Evolutionary conservation across 1,140 invertebrate species (phyloP), one percentile per base, ranked within the genome.

Genomic region (Venturia canescens): DNA sequence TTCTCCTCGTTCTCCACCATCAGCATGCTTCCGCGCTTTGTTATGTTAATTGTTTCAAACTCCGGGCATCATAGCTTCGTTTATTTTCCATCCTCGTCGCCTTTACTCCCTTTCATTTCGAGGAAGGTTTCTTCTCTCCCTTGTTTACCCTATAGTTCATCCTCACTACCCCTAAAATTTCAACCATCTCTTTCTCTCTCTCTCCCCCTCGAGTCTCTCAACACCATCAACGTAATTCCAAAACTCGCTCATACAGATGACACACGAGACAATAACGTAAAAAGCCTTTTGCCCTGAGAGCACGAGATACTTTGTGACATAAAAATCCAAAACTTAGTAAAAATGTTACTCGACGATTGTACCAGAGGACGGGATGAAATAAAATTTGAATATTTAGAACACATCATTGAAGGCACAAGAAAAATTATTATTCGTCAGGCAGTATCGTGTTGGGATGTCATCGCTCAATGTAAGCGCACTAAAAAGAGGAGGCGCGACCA

Each of bases 41-140:
- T 90, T 88, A 88, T 88, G 89, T 90, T 89, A 90, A 90, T 89
- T 89, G 89, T 90, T 90, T 90, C 87, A 87, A 89, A 90, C 88
- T 89, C 86, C 74, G 81, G 87, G 85, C 88, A 89, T 88, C 87
- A 87, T 87, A 84, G 86, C 87, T 87, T 86, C 87, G 88, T 90
- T 90, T 90, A 89, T 90, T 89, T 90, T 89, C 88, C 88, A 89
- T 90, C 89, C 87, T 85, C 86, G 81, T 87, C 85, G 84, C 83
- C 84, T 86, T 85, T 77, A 53, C 84, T 86, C 69, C 79, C 83
- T 83, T 78, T 48, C 81, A 70, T 72, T 44, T 44, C 44, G 53
- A 77, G 76, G 57, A 26, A 81, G 38, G 44, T 50, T 79, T 79
- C 44, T 67, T 72, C 44, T 29, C 57, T 75, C 71, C 50, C 74